Conservation (phyloP, 2,113 vertebrate genomes). For the Meles meles region DNA sequence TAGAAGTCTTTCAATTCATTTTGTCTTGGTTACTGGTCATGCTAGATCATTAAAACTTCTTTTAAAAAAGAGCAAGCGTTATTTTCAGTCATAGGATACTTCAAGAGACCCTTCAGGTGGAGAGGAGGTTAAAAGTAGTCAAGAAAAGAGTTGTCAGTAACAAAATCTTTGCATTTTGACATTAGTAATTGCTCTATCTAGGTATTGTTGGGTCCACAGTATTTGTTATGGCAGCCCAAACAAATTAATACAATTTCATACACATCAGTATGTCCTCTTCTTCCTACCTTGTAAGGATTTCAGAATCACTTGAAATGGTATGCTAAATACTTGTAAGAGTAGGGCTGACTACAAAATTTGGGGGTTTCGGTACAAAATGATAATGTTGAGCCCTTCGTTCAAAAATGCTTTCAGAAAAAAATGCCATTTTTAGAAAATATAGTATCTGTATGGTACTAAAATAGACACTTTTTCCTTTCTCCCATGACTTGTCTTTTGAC, state of each 20-base stretch:
- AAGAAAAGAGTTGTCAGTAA: neutral
- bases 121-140: neutral
- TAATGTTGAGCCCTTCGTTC: neutral
- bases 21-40: slow-evolving; percentile 33
- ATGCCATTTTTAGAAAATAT: neutral
- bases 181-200: neutral
- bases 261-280: neutral
- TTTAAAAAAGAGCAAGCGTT: neutral
- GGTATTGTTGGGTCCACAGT: neutral
- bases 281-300: neutral
- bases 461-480: neutral
- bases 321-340: neutral
- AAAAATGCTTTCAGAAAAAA: neutral
- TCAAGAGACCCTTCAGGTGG: neutral
- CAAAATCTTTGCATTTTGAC: neutral
- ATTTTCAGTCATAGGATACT: neutral
- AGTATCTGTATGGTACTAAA: neutral
- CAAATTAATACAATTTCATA: neutral
- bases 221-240: neutral
- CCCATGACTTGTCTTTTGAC: neutral
- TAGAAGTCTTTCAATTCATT: slow-evolving; percentile 18
- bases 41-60: neutral
- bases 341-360: neutral
- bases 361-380: neutral
- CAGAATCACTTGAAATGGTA: neutral